Evolutionary conservation across 2,797 vertebrate genomes (phyloP).

Genomic region (Cottoperca gobio): DNA sequence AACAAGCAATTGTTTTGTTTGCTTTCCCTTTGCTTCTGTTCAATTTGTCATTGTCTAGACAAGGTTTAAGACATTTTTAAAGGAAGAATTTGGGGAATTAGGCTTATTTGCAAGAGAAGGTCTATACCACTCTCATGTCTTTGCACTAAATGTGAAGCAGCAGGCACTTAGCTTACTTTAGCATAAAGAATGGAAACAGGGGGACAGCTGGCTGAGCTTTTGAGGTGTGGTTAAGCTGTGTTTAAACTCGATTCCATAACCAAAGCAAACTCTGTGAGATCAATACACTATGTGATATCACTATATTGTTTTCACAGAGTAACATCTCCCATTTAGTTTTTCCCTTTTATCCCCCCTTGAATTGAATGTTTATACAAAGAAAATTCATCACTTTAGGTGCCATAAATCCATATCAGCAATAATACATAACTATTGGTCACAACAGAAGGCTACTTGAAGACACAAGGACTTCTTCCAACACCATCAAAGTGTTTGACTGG

Average conservation of each 20-base stretch:
- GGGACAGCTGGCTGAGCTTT: not conserved
- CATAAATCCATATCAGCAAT: not conserved
- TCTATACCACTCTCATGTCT: not conserved
- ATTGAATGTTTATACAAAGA: not conserved
- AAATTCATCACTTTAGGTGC: not conserved
- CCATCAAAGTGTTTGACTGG: conserved; percentile 9
- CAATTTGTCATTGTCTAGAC: not conserved
- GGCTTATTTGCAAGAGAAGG: not conserved
- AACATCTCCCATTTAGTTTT: conserved; percentile 15
- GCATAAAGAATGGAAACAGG: not conserved
- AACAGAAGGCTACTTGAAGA: conserved; percentile 17
- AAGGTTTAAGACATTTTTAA: not conserved
- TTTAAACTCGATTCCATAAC: not conserved
- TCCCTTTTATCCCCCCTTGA: not conserved
- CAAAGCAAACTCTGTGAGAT: conserved; percentile 9
- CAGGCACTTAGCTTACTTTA: not conserved
- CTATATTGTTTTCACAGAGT: not conserved
- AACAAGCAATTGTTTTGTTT: conserved; percentile 45
- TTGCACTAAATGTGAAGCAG: not conserved
- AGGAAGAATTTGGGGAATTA: not conserved
- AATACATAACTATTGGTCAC: conserved; percentile 11
- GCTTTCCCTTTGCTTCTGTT: conserved; percentile 20
- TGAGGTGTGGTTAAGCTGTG: not conserved
- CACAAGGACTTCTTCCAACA: not conserved
- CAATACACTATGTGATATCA: not conserved